These are phyloP conservation scores for Caiman crocodilus DNA, from an alignment of 2,797 vertebrate species.

Conservation along the genomic window DNA sequence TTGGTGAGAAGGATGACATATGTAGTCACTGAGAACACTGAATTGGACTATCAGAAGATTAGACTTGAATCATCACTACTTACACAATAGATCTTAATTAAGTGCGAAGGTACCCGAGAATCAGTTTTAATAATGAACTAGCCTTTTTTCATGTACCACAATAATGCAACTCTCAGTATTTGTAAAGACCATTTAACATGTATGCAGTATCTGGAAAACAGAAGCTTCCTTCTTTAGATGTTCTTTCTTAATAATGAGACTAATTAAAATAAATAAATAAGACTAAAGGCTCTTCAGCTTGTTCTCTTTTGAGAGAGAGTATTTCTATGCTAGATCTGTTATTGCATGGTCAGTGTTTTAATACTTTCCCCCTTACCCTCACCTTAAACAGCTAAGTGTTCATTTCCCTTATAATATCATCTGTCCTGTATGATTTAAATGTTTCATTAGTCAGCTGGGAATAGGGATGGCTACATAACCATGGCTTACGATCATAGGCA, in stretches of 20 bases:
- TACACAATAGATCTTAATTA: neutral
- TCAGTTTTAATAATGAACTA: neutral
- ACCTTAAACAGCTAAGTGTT: neutral
- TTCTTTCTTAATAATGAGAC: neutral
- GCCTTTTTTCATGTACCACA: rapidly evolving
- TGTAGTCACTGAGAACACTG: neutral
- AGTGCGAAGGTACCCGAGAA: neutral
- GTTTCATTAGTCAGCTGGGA: neutral
- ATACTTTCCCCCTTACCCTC: neutral
- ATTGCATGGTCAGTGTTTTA: neutral
- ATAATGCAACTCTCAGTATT: rapidly evolving
- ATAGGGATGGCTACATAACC: too few relatives aligned
- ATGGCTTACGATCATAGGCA: too few relatives aligned
- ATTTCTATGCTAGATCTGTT: neutral
- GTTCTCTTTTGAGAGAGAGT: neutral
- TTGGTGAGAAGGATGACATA: neutral
- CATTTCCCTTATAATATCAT: neutral
- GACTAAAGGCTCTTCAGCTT: constrained; percentile 13
- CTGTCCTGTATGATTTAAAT: neutral
- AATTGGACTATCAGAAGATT: neutral
- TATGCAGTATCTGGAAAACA: neutral
- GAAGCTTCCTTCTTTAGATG: constrained; percentile 10
- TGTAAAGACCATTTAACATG: neutral
- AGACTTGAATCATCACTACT: neutral
- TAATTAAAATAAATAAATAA: rapidly evolving